Evolutionary conservation across 2,888 invertebrate genomes (phyloP).

Genomic region (Nowickia ferox): DNA sequence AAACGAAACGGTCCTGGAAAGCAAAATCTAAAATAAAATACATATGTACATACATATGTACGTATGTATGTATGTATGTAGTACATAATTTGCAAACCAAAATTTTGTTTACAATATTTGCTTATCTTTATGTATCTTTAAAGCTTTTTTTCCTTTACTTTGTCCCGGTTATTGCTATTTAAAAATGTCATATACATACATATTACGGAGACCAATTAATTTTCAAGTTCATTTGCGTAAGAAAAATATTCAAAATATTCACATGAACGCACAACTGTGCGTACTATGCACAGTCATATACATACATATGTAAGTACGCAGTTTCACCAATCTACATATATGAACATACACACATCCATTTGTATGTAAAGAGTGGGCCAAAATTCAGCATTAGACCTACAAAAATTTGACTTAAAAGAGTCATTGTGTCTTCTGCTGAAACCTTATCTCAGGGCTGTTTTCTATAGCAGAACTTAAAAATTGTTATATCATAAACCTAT

Average conservation of each 20-base stretch:
- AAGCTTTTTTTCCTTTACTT: background rate
- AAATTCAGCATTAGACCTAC: background rate
- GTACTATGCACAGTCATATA: background rate
- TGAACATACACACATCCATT: background rate
- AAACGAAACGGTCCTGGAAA: no score
- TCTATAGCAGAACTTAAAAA: no score
- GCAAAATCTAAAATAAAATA: no score
- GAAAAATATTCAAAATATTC: conserved; percentile 13
- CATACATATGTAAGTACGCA: background rate
- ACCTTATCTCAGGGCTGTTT: no score
- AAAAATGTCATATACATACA: conserved; percentile 31
- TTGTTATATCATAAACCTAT: no score
- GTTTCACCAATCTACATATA: background rate
- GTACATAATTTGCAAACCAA: background rate
- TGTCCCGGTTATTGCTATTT: background rate
- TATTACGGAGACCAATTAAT: conserved; percentile 48
- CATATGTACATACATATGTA: no score
- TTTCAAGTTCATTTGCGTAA: conserved; percentile 65
- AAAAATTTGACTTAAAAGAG: background rate
- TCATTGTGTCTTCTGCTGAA: no score
- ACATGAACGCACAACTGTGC: background rate
- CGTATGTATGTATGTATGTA: no score
- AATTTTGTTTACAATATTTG: background rate
- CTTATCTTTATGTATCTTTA: no score
- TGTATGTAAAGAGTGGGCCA: no score